Evolutionary conservation across 2,888 invertebrate genomes (phyloP).

Genomic region (Altica lythri): DNA sequence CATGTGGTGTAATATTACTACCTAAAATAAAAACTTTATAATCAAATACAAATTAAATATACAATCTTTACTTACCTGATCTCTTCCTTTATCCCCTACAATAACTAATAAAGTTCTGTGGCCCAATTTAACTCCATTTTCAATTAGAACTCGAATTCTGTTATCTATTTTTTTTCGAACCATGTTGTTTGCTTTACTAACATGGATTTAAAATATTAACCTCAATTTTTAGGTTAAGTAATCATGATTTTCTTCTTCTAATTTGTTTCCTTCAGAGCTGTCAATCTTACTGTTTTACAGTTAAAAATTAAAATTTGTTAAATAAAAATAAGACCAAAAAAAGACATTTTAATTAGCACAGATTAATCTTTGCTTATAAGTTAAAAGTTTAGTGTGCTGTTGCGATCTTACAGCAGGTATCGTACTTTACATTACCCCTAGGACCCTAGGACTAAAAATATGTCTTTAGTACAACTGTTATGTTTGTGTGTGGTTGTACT

Average conservation of each 20-base stretch:
- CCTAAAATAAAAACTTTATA: slow-evolving; percentile 60
- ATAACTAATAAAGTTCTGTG: slow-evolving; percentile 94
- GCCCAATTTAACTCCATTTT: slow-evolving; percentile 90
- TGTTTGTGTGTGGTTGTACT: too few relatives aligned
- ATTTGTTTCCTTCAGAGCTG: neutral
- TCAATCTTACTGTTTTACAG: too few relatives aligned
- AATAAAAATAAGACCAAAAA: too few relatives aligned
- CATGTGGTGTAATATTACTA: slow-evolving; percentile 97
- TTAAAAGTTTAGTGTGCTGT: too few relatives aligned
- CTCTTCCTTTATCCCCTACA: slow-evolving; percentile 93
- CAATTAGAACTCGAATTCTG: slow-evolving; percentile 91
- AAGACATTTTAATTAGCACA: too few relatives aligned
- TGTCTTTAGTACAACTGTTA: too few relatives aligned
- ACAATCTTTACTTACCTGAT: slow-evolving; percentile 72
- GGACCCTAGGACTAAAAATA: too few relatives aligned
- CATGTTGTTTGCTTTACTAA: slow-evolving; percentile 61
- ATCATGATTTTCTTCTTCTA: slow-evolving; percentile 11
- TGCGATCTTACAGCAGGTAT: too few relatives aligned
- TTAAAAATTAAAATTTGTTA: too few relatives aligned
- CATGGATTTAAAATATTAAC: slow-evolving; percentile 11
- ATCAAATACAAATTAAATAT: neutral
- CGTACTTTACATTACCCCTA: too few relatives aligned
- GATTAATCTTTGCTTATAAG: too few relatives aligned
- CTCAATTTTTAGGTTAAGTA: slow-evolving; percentile 10
- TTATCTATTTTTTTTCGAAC: slow-evolving; percentile 96